Evolutionary conservation across 2,888 invertebrate genomes (phyloP).

Genomic region (Eucera pruinosa): DNA sequence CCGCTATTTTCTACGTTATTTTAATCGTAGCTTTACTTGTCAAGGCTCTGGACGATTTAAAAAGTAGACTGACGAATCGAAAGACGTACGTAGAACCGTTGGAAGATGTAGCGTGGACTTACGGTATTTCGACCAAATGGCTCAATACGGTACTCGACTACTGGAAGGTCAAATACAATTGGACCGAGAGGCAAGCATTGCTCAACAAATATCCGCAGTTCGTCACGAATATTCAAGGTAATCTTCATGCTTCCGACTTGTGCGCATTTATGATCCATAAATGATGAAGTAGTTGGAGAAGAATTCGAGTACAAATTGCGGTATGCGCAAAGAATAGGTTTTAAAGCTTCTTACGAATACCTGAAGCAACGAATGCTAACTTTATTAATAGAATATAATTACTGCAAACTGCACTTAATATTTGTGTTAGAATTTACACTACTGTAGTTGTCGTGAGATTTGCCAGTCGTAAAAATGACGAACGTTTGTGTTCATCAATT

Average conservation of each 20-base stretch:
- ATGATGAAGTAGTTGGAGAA: neutral
- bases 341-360: too few species aligned
- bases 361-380: too few species aligned
- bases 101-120: constrained; percentile 89
- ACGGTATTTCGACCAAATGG: constrained; percentile 91
- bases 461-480: too few species aligned
- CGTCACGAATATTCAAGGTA: constrained; percentile 90
- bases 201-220: constrained; percentile 92
- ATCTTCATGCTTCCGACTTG: too few species aligned
- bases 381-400: too few species aligned
- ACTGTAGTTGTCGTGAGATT: too few species aligned
- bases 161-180: constrained; percentile 92
- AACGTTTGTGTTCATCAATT: too few species aligned
- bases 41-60: constrained; percentile 87
- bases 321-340: too few species aligned
- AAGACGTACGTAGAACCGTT: constrained; percentile 86
- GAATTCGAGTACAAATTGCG: too few species aligned
- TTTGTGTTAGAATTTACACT: too few species aligned
- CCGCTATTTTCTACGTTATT: neutral
- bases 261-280: too few species aligned
- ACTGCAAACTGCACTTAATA: too few species aligned
- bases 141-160: constrained; percentile 89
- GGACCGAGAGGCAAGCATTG: constrained; percentile 88
- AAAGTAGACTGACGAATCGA: constrained; percentile 86
- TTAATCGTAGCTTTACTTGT: constrained; percentile 5